Evolutionary conservation across 1,140 invertebrate genomes (phyloP).

Genomic region (Caenorhabditis elegans): DNA sequence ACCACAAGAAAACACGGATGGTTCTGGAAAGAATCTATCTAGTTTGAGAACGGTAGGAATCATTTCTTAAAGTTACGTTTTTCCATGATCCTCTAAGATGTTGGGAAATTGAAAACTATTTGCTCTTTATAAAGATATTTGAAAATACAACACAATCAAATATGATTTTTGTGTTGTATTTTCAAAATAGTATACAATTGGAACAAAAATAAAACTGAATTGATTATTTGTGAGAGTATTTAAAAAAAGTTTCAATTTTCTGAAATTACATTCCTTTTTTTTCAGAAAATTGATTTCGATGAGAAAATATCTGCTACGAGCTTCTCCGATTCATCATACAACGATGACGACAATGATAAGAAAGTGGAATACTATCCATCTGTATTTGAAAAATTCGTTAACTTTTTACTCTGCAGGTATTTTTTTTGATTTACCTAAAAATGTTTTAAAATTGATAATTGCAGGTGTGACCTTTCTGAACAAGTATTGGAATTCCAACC

Average conservation of each 20-base stretch:
- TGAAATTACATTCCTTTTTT: not conserved
- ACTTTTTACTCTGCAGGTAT: not conserved
- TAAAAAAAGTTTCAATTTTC: too few species aligned
- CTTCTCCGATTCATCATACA: not conserved
- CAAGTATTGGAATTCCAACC: not conserved
- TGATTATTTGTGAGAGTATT: too few species aligned
- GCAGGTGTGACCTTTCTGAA: not conserved
- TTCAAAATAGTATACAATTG: too few species aligned
- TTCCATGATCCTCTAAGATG: too few species aligned
- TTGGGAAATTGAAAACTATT: too few species aligned
- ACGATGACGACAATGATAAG: not conserved
- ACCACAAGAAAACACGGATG: not conserved
- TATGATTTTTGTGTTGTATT: too few species aligned
- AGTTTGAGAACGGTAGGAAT: not conserved
- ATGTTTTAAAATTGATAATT: not conserved
- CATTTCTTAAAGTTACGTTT: too few species aligned
- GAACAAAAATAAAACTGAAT: too few species aligned
- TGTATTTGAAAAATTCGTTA: constrained; percentile 73
- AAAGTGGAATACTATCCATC: not conserved
- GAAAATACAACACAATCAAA: too few species aligned
- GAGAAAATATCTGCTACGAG: not conserved
- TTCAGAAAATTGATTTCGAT: not conserved
- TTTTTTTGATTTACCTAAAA: not conserved
- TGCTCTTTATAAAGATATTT: too few species aligned
- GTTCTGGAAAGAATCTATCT: not conserved